Evolutionary conservation across 2,888 invertebrate species (phyloP), one percentile per base, ranked within the genome.

Genomic region (Embidobia sp.): DNA sequence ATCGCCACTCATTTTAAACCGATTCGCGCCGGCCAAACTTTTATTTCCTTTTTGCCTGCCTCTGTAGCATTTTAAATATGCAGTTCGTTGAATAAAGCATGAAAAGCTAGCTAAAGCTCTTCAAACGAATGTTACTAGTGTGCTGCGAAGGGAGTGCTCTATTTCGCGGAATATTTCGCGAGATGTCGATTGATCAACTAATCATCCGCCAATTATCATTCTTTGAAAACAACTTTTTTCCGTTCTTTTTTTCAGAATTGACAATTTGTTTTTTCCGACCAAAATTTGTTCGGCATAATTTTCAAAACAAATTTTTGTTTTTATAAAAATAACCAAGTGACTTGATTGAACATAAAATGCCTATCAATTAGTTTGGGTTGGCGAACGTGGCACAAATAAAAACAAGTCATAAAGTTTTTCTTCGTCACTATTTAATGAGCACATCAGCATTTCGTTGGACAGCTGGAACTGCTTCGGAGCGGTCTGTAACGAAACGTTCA

Each of bases 61-160:
- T 63, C 61, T 29, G 55, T 55, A 57, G 76, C 75, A 74, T 80
- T 81, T 83, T 80, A 83, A 84, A 84, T 83, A 84, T 84, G 82
- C 81, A 84, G 64, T 76, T 76, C 66, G 76, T 69, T 81, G 81
- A 84, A 84, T 84, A 84, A 84, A 80, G 79, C 80, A 84, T 79
- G 79, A 51, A 79, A 81, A 82, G 81, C 77, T 80, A 74, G 79
- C 78, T 80, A 77, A 82, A 81, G 80, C 82, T 83, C 82, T 79
- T 79, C 81, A 81, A 82, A 81, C 82, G 79, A 79, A 82, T 81
- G 81, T 81, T 77, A 75, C 76, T 77, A 70, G 78, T 72, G 64
- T 73, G 66, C 63, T 31, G 31, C 40, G 27, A 31, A 7, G 57
- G 31, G 19, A 61, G 35, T 57, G 10, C 19, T 19, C 22, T 33